phyloP scores from a whole-genome alignment of 2,113 vertebrate genomes.

The Oncorhynchus gorbuscha region DNA sequence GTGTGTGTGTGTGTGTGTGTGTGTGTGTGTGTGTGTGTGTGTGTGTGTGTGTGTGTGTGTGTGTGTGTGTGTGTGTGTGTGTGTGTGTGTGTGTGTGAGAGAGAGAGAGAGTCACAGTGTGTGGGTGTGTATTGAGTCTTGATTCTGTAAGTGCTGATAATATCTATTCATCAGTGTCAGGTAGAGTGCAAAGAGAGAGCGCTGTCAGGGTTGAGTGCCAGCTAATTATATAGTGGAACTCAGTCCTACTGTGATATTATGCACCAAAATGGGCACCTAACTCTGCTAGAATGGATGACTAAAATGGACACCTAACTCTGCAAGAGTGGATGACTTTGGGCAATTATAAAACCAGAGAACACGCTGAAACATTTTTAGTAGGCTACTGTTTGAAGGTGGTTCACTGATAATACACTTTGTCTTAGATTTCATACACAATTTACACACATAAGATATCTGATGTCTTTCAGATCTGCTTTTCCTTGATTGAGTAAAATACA shows the following conservation, averaged over 20 bases:
- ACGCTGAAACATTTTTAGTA: too few relatives aligned
- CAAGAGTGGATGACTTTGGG: too few relatives aligned
- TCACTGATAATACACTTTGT: neutral
- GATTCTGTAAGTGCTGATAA: slow-evolving; percentile 40
- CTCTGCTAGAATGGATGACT: neutral
- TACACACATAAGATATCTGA: too few relatives aligned
- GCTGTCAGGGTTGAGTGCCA: slow-evolving; percentile 16
- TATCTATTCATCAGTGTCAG: slow-evolving; percentile 49
- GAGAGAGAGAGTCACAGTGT: slow-evolving; percentile 21
- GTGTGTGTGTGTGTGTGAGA: slow-evolving; percentile 9
- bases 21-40: slow-evolving; percentile 11
- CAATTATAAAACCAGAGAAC: neutral
- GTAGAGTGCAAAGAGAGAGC: slow-evolving; percentile 25
- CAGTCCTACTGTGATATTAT: neutral
- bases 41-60: slow-evolving; percentile 10
- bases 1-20: slow-evolving; percentile 40
- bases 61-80: slow-evolving; percentile 9
- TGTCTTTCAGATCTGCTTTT: too few relatives aligned
- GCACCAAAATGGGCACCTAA: neutral
- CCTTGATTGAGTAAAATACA: too few relatives aligned
- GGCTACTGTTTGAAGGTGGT: too few relatives aligned
- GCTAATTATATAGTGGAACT: slow-evolving; percentile 1
- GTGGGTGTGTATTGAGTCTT: slow-evolving; percentile 46
- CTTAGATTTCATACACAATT: neutral
- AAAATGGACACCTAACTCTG: too few relatives aligned